These are phyloP conservation scores for Cheilosia soror DNA, from an alignment of 2,888 invertebrate genomes.

Conservation along the genomic window DNA sequence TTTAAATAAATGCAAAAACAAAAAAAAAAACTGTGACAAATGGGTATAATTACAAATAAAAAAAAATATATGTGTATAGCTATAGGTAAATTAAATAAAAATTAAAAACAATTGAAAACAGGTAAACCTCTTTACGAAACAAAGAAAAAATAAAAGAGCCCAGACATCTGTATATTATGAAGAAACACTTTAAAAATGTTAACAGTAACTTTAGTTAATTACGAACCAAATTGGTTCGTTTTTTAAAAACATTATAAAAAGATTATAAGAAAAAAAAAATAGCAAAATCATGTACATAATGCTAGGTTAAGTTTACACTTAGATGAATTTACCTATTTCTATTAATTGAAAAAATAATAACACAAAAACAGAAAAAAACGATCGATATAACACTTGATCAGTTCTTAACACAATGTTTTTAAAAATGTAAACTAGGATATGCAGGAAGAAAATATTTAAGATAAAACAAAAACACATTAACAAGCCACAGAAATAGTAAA, in stretches of 20 bases:
- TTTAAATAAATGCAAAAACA: slow-evolving; percentile 37
- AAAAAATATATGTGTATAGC: slow-evolving; percentile 46
- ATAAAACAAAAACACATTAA: neutral
- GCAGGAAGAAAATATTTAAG: slow-evolving; percentile 55
- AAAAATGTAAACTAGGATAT: slow-evolving; percentile 44
- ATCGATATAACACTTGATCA: slow-evolving; percentile 61
- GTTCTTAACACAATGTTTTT: slow-evolving; percentile 35
- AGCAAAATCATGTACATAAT: slow-evolving; percentile 59
- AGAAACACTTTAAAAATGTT: slow-evolving; percentile 58
- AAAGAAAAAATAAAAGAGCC: slow-evolving; percentile 35
- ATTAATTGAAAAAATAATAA: slow-evolving; percentile 37
- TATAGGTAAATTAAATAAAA: slow-evolving; percentile 38
- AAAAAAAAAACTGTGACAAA: slow-evolving; percentile 44
- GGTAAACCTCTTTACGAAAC: slow-evolving; percentile 47
- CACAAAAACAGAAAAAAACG: slow-evolving; percentile 26
- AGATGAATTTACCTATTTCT: slow-evolving; percentile 52
- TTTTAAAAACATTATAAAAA: slow-evolving; percentile 31
- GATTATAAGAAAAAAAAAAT: slow-evolving; percentile 8
- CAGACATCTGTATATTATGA: slow-evolving; percentile 54
- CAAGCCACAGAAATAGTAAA: slow-evolving; percentile 8
- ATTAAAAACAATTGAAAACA: slow-evolving; percentile 21
- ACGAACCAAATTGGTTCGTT: slow-evolving; percentile 69
- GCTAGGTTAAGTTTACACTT: slow-evolving; percentile 58
- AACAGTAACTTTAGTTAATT: slow-evolving; percentile 69
- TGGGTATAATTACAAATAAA: slow-evolving; percentile 13